Conservation (phyloP, 2,113 vertebrate genomes). For the Oriolus oriolus region DNA sequence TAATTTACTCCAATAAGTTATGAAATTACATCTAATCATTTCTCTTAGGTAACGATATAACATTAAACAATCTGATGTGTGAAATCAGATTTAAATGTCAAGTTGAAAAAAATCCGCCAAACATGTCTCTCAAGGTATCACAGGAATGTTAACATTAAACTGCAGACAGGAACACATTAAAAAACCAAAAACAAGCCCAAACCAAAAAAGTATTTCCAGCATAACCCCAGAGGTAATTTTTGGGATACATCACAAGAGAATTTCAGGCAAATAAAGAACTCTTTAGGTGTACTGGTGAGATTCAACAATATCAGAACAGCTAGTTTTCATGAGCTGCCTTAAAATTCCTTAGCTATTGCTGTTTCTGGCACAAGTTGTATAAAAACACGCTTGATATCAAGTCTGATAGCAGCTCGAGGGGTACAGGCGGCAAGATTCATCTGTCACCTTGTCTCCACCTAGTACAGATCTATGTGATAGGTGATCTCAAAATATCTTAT, state of each 20-base stretch:
- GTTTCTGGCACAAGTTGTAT: neutral
- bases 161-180: neutral
- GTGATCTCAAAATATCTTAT: slow-evolving; percentile 35
- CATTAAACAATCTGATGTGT: neutral
- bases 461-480: neutral
- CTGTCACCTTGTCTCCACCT: slow-evolving; percentile 32
- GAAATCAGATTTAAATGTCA: neutral
- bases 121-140: neutral
- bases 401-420: slow-evolving; percentile 18
- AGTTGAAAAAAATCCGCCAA: neutral
- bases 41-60: neutral
- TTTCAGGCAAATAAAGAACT: neutral
- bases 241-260: neutral
- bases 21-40: neutral
- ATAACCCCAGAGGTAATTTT: neutral
- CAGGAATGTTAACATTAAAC: neutral
- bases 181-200: neutral
- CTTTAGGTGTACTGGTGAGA: neutral
- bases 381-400: neutral
- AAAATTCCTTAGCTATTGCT: neutral
- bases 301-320: neutral
- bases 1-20: neutral
- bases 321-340: neutral
- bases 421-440: neutral
- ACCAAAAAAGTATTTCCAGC: neutral